Conservation (phyloP, 1,140 invertebrate species). For the Bactericera cockerelli region DNA sequence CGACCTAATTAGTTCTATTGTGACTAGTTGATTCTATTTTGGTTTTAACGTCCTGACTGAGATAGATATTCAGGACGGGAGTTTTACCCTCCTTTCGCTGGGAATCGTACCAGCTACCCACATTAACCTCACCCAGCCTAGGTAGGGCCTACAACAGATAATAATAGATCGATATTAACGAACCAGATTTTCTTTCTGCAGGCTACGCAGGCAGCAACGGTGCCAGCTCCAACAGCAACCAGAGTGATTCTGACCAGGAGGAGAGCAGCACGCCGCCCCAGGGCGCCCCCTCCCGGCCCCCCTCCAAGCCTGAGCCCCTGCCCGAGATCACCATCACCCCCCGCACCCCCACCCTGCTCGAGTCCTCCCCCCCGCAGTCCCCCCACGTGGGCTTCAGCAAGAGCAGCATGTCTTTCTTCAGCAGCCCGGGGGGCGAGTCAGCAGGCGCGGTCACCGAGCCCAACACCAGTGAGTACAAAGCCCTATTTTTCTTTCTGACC, state of each 20-base stretch:
- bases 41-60: no score
- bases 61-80: no score
- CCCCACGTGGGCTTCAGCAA: not conserved
- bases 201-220: slow-evolving; percentile 29
- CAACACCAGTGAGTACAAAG: slow-evolving; percentile 24
- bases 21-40: no score
- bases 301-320: slow-evolving; percentile 34
- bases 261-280: slow-evolving; percentile 23
- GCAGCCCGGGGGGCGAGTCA: not conserved
- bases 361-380: slow-evolving; percentile 22
- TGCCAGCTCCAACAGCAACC: slow-evolving; percentile 45
- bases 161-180: no score
- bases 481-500: no score
- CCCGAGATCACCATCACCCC: slow-evolving; percentile 23
- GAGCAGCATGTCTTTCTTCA: not conserved
- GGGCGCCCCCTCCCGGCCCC: slow-evolving; percentile 28
- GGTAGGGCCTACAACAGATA: no score
- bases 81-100: no score
- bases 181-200: slow-evolving; percentile 8
- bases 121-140: no score
- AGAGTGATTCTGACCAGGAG: slow-evolving; percentile 61
- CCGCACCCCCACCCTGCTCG: slow-evolving; percentile 26
- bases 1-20: no score
- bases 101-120: no score
- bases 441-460: slow-evolving; percentile 18